These are phyloP conservation scores for Morelia viridis DNA, from an alignment of 2,797 vertebrate genomes.

Conservation along the genomic window DNA sequence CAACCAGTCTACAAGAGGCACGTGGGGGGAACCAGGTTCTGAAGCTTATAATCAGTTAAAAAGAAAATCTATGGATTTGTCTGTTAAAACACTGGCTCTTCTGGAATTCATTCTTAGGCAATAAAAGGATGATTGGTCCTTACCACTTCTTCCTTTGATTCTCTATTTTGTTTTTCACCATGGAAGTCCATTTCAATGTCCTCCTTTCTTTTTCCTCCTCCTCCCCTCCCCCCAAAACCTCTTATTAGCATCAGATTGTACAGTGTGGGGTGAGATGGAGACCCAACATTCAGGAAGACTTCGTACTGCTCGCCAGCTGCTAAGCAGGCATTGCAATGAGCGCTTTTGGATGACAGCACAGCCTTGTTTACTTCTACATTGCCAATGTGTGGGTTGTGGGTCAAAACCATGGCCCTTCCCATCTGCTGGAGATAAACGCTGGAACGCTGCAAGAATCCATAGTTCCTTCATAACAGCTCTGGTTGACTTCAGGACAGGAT, in stretches of 20 bases:
- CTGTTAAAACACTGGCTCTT: background rate
- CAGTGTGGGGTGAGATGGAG: background rate
- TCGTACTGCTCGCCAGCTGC: background rate
- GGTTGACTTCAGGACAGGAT: background rate
- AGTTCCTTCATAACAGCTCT: background rate
- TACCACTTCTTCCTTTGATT: background rate
- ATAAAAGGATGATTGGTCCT: background rate
- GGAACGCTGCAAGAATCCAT: background rate
- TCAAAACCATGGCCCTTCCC: background rate
- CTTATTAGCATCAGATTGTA: background rate
- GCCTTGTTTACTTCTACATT: background rate
- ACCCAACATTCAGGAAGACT: background rate
- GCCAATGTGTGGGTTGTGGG: conserved; percentile 5
- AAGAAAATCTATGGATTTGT: background rate
- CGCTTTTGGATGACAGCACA: background rate
- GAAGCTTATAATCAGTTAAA: background rate
- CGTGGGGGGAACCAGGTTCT: too few species aligned
- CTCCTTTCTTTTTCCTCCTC: too few species aligned
- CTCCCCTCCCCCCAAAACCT: background rate
- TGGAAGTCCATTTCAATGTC: background rate
- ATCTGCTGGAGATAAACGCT: background rate
- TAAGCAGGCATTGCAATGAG: background rate
- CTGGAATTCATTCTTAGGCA: background rate
- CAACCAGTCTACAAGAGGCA: background rate
- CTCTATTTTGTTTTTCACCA: background rate